Base-by-base conservation (phyloP, 2,888 invertebrate genomes). In the Cistogaster globosa region DNA sequence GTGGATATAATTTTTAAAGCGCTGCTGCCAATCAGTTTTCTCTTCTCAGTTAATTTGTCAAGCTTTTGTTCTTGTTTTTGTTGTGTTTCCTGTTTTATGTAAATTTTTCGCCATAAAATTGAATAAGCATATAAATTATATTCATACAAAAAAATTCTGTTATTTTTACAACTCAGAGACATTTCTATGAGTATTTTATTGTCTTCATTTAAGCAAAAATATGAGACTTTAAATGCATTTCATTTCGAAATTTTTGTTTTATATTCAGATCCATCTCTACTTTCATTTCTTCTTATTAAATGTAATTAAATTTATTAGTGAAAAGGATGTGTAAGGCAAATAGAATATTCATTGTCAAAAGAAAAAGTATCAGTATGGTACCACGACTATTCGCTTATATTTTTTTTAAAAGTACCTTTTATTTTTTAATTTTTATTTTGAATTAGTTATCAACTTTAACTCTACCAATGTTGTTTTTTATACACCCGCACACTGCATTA, bases 61-160 rank as follows among this genome's bases (percentile, higher is more conserved):
- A 51, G 72, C 45, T 62, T 68, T 42, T 42, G 58, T 32, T 22
- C 38, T 36, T 38, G 20, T 32, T 22, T 38, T 36, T 26, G 12
- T 65, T 62, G n/a, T 6, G 20, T 58, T 68, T 69, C 60, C 16
- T 74, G 51, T 58, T 60, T 71, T 9, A 22, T 69, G 38, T 18
- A 62, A 57, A 74, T 36, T 45, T 53, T 42, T 38, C 32, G n/a
- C 53, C 20, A 45, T 68, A 75, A 74, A 77, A 72, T 75, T 81
- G 68, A 82, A 69, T 81, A 65, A 76, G 62, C 77, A 63, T 60
- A 76, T 78, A 75, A 74, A 74, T 78, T 82, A 57, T 75, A 32
- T 2, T 48, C 16, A 67, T 20, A 11, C 6, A 65, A 51, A 75
- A 74, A 51, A 60, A 68, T 32, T 51, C 20, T 7, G 38, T 63